Conservation (phyloP, 2,113 vertebrate genomes). For the Murina feae region DNA sequence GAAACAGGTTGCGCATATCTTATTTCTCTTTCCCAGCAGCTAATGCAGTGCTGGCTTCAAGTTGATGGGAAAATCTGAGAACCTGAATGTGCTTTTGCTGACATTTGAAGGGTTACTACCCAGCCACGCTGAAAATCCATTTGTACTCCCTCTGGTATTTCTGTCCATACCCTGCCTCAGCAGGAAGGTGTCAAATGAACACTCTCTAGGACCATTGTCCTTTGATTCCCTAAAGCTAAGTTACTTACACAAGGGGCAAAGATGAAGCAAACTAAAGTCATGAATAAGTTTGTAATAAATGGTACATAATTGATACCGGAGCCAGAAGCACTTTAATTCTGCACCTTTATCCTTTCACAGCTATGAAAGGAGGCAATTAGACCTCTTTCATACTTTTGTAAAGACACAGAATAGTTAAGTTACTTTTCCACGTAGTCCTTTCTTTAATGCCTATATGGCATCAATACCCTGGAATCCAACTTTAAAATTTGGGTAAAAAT, state of each 20-base stretch:
- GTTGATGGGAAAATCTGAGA: slow-evolving; percentile 2
- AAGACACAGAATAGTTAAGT: background rate
- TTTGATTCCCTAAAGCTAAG: slow-evolving; percentile 28
- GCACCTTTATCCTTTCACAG: background rate
- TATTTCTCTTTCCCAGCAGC: slow-evolving; percentile 25
- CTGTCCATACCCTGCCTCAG: background rate
- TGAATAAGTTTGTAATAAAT: slow-evolving; percentile 29
- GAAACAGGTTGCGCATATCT: slow-evolving; percentile 16
- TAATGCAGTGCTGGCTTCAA: background rate
- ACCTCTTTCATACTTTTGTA: background rate
- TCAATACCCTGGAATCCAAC: background rate
- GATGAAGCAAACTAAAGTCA: slow-evolving; percentile 48
- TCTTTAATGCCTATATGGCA: background rate
- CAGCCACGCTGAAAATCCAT: background rate
- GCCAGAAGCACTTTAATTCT: background rate
- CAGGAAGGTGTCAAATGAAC: background rate
- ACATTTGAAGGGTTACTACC: background rate
- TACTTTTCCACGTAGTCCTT: background rate
- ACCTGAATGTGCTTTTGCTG: background rate
- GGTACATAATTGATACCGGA: background rate
- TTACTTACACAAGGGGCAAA: slow-evolving; percentile 34
- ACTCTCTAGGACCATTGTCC: background rate
- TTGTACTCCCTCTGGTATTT: background rate
- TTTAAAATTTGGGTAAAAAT: background rate
- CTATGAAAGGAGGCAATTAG: background rate